Conservation (phyloP, 1,140 invertebrate genomes). For the Drosophila kikkawai region DNA sequence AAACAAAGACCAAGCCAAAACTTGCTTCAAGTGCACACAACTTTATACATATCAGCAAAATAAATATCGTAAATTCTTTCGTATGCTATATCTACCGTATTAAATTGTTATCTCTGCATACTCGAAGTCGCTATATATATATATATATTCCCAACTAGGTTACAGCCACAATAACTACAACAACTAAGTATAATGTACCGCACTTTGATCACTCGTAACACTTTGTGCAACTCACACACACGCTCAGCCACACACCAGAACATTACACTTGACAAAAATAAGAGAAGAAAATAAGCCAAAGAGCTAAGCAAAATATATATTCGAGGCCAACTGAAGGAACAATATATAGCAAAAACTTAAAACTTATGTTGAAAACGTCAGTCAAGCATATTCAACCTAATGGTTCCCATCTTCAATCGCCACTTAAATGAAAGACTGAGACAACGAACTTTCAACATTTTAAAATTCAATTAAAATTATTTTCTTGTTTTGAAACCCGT, state of each 20-base stretch:
- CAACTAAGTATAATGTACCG: conserved; percentile 58
- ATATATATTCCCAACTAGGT: conserved; percentile 60
- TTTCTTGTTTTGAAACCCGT: conserved; percentile 67
- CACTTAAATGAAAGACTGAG: conserved; percentile 69
- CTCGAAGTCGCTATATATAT: conserved; percentile 60
- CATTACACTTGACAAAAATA: conserved; percentile 38
- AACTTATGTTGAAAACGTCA: not conserved
- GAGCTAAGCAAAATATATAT: not conserved
- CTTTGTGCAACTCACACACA: conserved; percentile 67
- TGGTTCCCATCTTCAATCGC: not conserved
- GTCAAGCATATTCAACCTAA: not conserved
- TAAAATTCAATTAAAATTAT: conserved; percentile 15
- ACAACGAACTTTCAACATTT: conserved; percentile 57
- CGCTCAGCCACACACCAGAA: conserved; percentile 42
- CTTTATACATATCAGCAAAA: conserved; percentile 37
- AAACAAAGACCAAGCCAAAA: conserved; percentile 21
- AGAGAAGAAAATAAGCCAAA: conserved; percentile 27
- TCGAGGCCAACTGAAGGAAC: not conserved
- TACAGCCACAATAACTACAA: conserved; percentile 59
- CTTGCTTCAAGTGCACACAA: conserved; percentile 74
- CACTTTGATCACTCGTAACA: conserved; percentile 72
- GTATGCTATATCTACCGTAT: conserved; percentile 57
- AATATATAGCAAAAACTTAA: too few species aligned
- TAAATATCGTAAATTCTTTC: conserved; percentile 57
- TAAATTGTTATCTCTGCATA: conserved; percentile 54